These are phyloP conservation scores for Myodes glareolus DNA, from an alignment of 2,113 vertebrate species.

Conservation along the genomic window DNA sequence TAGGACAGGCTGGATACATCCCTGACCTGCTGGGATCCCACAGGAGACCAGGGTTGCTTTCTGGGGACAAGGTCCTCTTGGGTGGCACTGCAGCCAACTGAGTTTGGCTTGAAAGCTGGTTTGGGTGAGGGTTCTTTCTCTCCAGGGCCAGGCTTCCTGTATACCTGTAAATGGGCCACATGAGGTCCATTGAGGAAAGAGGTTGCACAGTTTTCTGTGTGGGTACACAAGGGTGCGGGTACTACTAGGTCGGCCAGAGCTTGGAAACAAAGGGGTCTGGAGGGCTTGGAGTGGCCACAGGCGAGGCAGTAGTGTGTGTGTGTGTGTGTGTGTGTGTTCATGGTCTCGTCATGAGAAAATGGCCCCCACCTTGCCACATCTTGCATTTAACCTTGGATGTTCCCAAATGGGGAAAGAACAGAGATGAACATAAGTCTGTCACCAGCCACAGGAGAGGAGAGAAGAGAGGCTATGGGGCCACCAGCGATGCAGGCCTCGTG, in stretches of 20 bases:
- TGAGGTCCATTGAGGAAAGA: not conserved
- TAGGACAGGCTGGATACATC: not conserved
- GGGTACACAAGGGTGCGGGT: fast-evolving
- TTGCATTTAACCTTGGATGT: not conserved
- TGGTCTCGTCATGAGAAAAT: not conserved
- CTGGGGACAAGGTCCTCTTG: not conserved
- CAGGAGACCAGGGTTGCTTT: not conserved
- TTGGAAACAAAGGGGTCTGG: not conserved
- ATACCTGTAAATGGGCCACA: too few relatives aligned
- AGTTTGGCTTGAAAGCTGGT: not conserved
- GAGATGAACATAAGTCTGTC: not conserved
- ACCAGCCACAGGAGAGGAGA: not conserved
- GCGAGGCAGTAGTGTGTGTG: too few relatives aligned
- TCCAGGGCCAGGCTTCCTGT: not conserved
- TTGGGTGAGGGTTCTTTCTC: not conserved
- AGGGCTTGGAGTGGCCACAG: not conserved
- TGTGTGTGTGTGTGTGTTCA: not conserved
- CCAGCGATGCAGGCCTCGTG: not conserved
- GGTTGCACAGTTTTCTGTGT: not conserved
- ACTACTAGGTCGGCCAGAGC: fast-evolving
- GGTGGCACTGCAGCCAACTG: not conserved
- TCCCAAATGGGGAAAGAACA: not conserved
- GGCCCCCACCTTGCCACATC: not conserved
- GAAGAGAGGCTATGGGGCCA: not conserved
- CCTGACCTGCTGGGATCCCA: not conserved